Evolutionary conservation across 2,888 invertebrate species (phyloP), one percentile per base, ranked within the genome.

Genomic region (Drepanosiphum platanoidis): DNA sequence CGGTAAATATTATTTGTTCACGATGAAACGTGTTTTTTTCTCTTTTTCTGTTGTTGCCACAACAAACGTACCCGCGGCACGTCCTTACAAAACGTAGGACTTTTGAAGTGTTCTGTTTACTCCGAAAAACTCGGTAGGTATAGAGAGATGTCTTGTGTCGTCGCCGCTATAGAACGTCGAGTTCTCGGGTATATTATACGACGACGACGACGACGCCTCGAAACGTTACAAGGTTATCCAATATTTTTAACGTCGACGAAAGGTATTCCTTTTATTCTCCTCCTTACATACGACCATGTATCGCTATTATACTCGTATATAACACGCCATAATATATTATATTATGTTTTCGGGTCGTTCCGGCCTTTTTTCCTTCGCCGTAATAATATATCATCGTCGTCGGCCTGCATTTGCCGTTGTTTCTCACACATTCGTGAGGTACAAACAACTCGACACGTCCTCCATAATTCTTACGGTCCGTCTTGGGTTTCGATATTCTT

Each of bases 101-200:
- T 64, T 77, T 77, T 77, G 77, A 61, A 77, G 61, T 77, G 18
- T 61, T 75, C 27, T 15, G 58, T 75, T 58, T 75, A 75, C 75
- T 36, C 27, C 58, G 75, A 58, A 75, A n/a, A 18, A 77, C 30
- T 61, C 52, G 7, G 34, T 61, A 34, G 52, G 27, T 58, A 22
- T 11, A 42, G 15, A 22, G 5, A 32, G 32, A 34, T 52, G 52
- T 75, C 52, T 34, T 75, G n/a, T 75, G n/a, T 75, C 75, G 52
- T 42, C 75, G 46, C n/a, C 32, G n/a, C n/a, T n/a, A n/a, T n/a
- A n/a, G n/a, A n/a, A n/a, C n/a, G n/a, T n/a, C n/a, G n/a, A n/a
- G n/a, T n/a, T n/a, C n/a, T 46, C 75, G 61, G n/a, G 61, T 61
- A 61, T 27, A 61, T 22, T 27, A n/a, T 61, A 42, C 42, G 7